phyloP scores from a whole-genome alignment of 2,888 invertebrate genomes.

The Syritta pipiens region DNA sequence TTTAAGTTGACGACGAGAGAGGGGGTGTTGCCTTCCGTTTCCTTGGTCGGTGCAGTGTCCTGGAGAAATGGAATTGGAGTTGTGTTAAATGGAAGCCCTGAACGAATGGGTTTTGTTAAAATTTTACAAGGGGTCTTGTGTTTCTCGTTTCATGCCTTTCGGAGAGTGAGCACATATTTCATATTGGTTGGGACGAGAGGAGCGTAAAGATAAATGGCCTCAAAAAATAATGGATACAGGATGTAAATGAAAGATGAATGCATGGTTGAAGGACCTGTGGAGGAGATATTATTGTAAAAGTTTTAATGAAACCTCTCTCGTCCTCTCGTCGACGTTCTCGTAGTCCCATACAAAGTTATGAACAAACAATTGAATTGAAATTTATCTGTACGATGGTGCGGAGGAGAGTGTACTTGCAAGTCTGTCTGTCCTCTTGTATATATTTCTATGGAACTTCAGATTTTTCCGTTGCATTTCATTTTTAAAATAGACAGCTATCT shows the following conservation, averaged over 20 bases:
- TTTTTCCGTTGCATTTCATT: too few species aligned
- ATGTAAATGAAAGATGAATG: neutral
- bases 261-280: neutral
- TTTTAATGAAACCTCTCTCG: too few species aligned
- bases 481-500: too few species aligned
- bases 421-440: too few species aligned
- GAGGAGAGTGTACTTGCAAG: too few species aligned
- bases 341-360: too few species aligned
- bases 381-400: too few species aligned
- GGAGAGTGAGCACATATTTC: neutral
- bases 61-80: neutral
- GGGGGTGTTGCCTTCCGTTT: neutral
- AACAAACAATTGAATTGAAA: too few species aligned
- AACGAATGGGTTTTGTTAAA: constrained; percentile 13
- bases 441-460: too few species aligned
- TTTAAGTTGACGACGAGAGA: constrained; percentile 27
- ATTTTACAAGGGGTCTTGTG: neutral
- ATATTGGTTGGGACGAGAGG: neutral
- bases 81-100: neutral
- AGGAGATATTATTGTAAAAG: too few species aligned
- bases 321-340: too few species aligned
- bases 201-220: neutral
- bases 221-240: neutral
- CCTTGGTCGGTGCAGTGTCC: neutral
- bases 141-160: neutral